phyloP scores from a whole-genome alignment of 2,888 invertebrate species.

The Molorchus minor region DNA sequence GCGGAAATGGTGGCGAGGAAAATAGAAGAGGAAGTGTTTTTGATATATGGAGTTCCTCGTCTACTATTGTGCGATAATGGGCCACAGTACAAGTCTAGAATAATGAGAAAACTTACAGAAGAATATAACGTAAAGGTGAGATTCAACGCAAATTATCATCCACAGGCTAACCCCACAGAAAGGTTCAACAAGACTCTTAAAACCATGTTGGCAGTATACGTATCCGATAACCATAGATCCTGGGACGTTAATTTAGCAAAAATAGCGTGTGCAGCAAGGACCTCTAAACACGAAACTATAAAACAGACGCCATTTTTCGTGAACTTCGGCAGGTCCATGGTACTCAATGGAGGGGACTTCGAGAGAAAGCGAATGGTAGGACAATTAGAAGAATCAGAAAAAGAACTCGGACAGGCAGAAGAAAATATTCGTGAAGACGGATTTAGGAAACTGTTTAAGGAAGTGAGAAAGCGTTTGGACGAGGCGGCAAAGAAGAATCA shows the following conservation, averaged over 20 bases:
- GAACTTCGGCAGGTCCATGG: slow-evolving; percentile 22
- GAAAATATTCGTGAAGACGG: not conserved
- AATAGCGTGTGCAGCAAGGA: slow-evolving; percentile 34
- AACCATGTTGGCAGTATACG: slow-evolving; percentile 47
- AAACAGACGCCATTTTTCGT: slow-evolving; percentile 33
- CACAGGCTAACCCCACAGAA: slow-evolving; percentile 26
- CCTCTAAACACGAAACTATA: slow-evolving; percentile 38
- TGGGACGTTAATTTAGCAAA: slow-evolving; percentile 37
- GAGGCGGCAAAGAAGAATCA: not conserved
- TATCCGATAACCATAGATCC: slow-evolving; percentile 39
- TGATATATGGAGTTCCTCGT: too few relatives aligned
- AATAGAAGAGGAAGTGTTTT: too few relatives aligned
- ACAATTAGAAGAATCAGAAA: not conserved
- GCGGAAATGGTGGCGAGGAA: too few relatives aligned
- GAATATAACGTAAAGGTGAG: slow-evolving; percentile 1
- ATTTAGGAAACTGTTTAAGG: not conserved
- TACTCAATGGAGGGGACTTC: not conserved
- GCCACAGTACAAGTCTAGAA: slow-evolving; percentile 7
- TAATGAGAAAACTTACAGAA: not conserved
- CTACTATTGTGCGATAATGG: slow-evolving; percentile 32
- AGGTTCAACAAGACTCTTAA: slow-evolving; percentile 47
- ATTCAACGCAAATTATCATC: slow-evolving; percentile 25
- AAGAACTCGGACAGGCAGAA: not conserved
- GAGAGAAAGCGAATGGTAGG: too few relatives aligned
- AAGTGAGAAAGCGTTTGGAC: not conserved